Percentiles rank a stretch among this genome's conserved stretches.
Evolutionary conservation across 2,113 vertebrate genomes (phyloP).

Genomic region (Pituophis catenifer): DNA sequence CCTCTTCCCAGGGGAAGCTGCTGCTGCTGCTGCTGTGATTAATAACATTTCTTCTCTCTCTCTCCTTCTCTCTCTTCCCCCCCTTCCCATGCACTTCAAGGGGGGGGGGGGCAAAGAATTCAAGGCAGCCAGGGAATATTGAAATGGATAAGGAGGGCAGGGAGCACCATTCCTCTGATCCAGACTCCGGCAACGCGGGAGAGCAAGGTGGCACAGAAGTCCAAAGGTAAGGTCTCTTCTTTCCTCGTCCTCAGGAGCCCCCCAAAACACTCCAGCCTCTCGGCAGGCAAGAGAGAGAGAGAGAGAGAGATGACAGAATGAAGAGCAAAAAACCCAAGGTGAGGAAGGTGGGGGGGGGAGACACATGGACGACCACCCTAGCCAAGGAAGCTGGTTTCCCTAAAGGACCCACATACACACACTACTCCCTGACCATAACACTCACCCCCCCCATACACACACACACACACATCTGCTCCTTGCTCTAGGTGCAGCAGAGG

Average conservation of each 20-base stretch:
- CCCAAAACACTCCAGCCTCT: constrained; percentile 40
- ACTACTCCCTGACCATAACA: neutral
- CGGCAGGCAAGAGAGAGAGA: constrained; percentile 35
- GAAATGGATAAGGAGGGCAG: constrained; percentile 20
- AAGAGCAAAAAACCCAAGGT: constrained; percentile 42
- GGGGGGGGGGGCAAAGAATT: constrained; percentile 38
- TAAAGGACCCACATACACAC: neutral
- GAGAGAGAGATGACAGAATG: constrained; percentile 51
- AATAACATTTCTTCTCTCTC: constrained; percentile 64
- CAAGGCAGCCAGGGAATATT: neutral
- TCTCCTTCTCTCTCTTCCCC: neutral
- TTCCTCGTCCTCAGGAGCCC: constrained; percentile 22
- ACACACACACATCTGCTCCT: constrained; percentile 32
- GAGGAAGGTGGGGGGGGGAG: neutral
- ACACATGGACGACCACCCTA: neutral
- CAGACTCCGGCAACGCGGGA: neutral
- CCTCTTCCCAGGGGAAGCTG: constrained; percentile 62
- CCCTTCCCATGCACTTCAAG: constrained; percentile 59
- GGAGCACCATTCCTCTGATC: neutral
- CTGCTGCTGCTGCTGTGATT: constrained; percentile 65
- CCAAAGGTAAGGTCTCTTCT: constrained; percentile 29
- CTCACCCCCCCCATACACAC: neutral
- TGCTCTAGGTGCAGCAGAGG: constrained; percentile 49
- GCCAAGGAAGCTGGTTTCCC: neutral
- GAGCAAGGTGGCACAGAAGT: neutral